Percentiles rank a stretch among this genome's conserved stretches.
Evolutionary conservation across 2,797 vertebrate species (phyloP).

Genomic region (Sylvia borin): DNA sequence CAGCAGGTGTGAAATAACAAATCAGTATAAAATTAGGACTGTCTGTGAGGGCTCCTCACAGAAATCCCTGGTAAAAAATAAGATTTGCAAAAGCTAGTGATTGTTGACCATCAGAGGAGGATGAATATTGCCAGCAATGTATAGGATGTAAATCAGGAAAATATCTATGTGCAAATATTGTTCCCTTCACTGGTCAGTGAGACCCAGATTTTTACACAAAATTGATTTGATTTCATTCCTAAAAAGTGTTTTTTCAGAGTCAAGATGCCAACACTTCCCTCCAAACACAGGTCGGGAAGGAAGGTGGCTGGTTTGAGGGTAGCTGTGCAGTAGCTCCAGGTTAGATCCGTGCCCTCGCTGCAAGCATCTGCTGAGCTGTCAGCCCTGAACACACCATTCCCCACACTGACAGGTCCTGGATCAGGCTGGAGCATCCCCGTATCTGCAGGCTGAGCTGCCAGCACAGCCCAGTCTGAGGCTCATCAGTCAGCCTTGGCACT

Average conservation of each 20-base stretch:
- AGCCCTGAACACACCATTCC: not conserved
- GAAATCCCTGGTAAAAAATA: not conserved
- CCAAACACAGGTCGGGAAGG: not conserved
- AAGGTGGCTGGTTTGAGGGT: not conserved
- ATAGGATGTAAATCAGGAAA: not conserved
- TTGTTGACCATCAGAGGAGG: not conserved
- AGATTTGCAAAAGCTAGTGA: not conserved
- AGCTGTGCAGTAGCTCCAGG: not conserved
- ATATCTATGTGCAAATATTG: not conserved
- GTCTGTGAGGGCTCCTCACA: not conserved
- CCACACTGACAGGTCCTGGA: rapidly evolving
- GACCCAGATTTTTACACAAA: not conserved
- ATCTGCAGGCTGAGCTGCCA: not conserved
- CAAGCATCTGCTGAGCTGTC: not conserved
- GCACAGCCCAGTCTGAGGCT: not conserved
- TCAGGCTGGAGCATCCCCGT: rapidly evolving
- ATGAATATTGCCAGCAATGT: not conserved
- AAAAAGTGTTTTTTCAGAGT: not conserved
- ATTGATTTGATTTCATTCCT: not conserved
- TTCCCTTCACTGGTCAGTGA: not conserved
- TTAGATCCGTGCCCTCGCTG: rapidly evolving
- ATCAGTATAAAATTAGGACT: not conserved
- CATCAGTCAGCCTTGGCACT: not conserved
- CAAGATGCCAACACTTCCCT: not conserved
- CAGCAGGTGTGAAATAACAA: not conserved